Evolutionary conservation across 2,797 vertebrate genomes (phyloP), one percentile per base, ranked within the genome.

Genomic region (Thaleichthys pacificus): DNA sequence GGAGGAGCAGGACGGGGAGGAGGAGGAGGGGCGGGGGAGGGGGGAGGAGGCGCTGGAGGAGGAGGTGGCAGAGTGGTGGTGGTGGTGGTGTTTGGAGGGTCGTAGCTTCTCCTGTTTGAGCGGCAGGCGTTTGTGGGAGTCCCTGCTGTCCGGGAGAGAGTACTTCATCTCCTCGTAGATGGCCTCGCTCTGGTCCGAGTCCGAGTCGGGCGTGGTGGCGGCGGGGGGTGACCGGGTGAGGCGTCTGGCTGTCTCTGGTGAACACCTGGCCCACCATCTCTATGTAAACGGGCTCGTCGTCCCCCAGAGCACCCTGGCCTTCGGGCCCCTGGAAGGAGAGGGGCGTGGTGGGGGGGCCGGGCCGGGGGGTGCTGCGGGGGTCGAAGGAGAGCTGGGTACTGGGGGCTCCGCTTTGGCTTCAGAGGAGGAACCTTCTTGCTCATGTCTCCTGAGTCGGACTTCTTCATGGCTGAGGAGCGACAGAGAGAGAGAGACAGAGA

Each of bases 161-260:
- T 97, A 97, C 80, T 97, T 96, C 96, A 97, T 97, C 88, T 97
- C 96, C 84, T 97, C 96, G 1, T 97, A 97, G 71, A 97, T 97
- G 65, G 96, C 96, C 89, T 97, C 96, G 0, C 95, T 95, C 88
- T 96, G 96, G 75, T 96, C 96, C 0, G 95, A 97, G 87, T 97
- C 96, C 0, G 95, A 96, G 75, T 96, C 96, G 0, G 93, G 92
- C 0, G 93, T 95, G 61, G 92, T 87, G 82, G 92, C 88, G 32
- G 91, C 93, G 1, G 0, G 88, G 88, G 3, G 93, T 93, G 78
- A 89, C 90, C 3, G 51, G 87, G 19, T 92, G 92, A 80, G 91
- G 82, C 4, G 85, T 91, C 85, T 87, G 91, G 79, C 82, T 92
- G 67, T 93, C 94, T 86, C 90, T 88, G 69, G 89, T 95, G 89